A percentile compares a stretch with the other conserved stretches of the same genome.
Conservation (phyloP, 1,140 invertebrate species). For the Drosophila nebulosa region DNA sequence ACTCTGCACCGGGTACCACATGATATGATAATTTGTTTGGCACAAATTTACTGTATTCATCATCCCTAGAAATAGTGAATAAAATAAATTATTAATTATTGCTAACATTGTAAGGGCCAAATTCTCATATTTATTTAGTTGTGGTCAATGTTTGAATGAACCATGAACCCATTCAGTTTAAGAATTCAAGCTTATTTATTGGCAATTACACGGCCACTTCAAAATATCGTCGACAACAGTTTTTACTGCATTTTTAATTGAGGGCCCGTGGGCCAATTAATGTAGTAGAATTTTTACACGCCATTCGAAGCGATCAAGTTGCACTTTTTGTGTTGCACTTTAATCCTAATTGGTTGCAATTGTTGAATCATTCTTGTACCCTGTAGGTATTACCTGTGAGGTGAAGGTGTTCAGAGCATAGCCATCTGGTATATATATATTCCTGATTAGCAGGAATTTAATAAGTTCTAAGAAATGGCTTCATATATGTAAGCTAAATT, state of each 20-base stretch:
- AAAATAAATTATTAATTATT: background rate
- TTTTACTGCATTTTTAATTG: background rate
- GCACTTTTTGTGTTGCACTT: background rate
- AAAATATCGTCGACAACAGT: background rate
- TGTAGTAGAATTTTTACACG: background rate
- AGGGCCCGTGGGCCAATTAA: background rate
- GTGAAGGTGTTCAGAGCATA: background rate
- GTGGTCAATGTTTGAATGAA: background rate
- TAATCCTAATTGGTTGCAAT: background rate
- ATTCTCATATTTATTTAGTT: no score
- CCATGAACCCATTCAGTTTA: background rate
- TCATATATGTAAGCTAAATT: no score
- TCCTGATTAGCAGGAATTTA: no score
- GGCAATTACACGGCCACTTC: background rate
- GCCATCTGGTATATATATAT: no score
- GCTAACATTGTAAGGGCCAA: background rate
- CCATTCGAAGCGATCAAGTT: background rate
- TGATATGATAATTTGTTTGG: conserved; percentile 57
- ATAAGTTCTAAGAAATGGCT: no score
- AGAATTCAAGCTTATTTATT: background rate
- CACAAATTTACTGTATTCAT: conserved; percentile 70
- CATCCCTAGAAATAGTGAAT: conserved; percentile 47
- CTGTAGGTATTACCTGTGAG: background rate
- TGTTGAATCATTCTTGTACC: background rate
- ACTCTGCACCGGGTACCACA: conserved; percentile 62